phyloP scores from a whole-genome alignment of 64 coral and sea anemone genomes.

The Pocillopora damicornis region DNA sequence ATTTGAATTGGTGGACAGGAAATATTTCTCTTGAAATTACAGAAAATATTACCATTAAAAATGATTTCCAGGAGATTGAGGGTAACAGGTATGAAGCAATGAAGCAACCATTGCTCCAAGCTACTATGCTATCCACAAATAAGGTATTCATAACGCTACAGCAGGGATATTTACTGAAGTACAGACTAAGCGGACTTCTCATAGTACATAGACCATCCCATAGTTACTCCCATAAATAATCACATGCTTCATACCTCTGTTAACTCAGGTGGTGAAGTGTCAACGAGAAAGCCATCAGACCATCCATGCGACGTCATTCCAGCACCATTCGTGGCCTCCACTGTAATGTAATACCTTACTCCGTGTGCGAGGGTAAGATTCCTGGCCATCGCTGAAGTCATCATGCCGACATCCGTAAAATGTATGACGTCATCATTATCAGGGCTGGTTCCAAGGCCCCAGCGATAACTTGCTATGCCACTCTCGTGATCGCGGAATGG shows the following conservation, averaged over 20 bases:
- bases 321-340: slow-evolving; percentile 69
- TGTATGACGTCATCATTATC: slow-evolving; percentile 55
- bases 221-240: not conserved
- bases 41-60: no score
- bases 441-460: slow-evolving; percentile 70
- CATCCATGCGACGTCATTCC: slow-evolving; percentile 26
- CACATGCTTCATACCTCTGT: not conserved
- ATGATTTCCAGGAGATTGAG: no score
- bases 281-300: slow-evolving; percentile 83
- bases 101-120: no score
- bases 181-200: no score
- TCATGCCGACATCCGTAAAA: not conserved
- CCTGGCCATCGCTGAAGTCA: no score
- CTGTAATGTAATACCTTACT: slow-evolving; percentile 57
- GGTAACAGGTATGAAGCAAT: no score
- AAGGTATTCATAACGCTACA: no score
- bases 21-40: no score
- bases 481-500: slow-evolving; percentile 62
- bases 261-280: slow-evolving; percentile 47
- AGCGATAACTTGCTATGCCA: slow-evolving; percentile 48
- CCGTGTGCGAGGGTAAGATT: slow-evolving; percentile 6
- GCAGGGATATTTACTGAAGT: no score
- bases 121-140: no score
- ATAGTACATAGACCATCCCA: not conserved
- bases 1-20: no score